A percentile compares a stretch with the other conserved stretches of the same genome.
Conservation (phyloP, 2,888 invertebrate species). For the Catocala fraxini region DNA sequence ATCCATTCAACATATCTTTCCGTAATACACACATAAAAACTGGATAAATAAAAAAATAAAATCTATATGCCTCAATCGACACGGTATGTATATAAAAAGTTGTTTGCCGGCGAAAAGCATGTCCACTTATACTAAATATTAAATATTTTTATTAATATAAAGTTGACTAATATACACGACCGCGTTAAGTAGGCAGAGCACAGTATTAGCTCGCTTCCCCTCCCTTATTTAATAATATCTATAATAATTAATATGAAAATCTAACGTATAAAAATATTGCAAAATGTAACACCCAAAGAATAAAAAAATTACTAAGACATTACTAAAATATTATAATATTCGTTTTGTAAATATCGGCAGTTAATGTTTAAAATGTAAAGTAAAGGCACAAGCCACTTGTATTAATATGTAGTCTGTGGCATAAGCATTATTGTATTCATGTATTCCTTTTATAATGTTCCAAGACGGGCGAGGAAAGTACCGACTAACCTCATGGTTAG, state of each 20-base stretch:
- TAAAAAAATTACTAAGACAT: too few relatives aligned
- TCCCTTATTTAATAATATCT: background rate
- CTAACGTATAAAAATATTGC: background rate
- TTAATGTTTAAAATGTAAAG: too few relatives aligned
- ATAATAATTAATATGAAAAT: background rate
- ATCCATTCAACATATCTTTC: background rate
- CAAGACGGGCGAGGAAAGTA: too few relatives aligned
- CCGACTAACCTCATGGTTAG: too few relatives aligned
- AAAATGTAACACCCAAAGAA: background rate
- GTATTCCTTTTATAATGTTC: too few relatives aligned
- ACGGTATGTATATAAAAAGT: constrained; percentile 66
- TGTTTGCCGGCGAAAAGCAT: constrained; percentile 74
- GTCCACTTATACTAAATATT: constrained; percentile 72
- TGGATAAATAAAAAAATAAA: constrained; percentile 53
- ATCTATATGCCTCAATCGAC: constrained; percentile 71
- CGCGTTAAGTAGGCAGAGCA: constrained; percentile 59
- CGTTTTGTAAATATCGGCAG: too few relatives aligned
- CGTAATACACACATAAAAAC: constrained; percentile 33
- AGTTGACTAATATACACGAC: constrained; percentile 72
- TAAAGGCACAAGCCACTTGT: too few relatives aligned
- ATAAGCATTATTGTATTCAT: too few relatives aligned
- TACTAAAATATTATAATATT: too few relatives aligned
- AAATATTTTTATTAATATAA: constrained; percentile 70
- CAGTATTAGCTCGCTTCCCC: constrained; percentile 20
- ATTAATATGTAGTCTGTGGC: too few relatives aligned